These are phyloP conservation scores for Meandrusa payeni DNA, from an alignment of 2,888 invertebrate species.

Conservation along the genomic window DNA sequence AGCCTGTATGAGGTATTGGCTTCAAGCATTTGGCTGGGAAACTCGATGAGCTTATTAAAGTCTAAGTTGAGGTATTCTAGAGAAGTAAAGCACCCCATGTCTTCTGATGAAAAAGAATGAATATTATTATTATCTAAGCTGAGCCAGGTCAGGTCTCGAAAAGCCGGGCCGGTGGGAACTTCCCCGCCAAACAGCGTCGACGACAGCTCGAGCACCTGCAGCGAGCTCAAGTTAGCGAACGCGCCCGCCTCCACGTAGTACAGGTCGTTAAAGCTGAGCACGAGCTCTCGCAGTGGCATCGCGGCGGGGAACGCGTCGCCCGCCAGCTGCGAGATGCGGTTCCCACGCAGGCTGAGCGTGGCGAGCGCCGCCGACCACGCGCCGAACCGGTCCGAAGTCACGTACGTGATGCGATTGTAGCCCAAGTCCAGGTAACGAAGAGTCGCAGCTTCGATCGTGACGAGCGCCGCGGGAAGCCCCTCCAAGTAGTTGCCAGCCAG, in stretches of 20 bases:
- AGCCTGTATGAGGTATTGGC: slow-evolving; percentile 81
- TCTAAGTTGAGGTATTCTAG: slow-evolving; percentile 90
- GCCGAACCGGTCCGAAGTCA: slow-evolving; percentile 84
- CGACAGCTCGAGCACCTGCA: slow-evolving; percentile 90
- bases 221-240: slow-evolving; percentile 84
- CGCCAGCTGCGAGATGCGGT: slow-evolving; percentile 84
- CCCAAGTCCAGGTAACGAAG: slow-evolving; percentile 87
- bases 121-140: slow-evolving; percentile 92
- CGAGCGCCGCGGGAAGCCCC: slow-evolving; percentile 83
- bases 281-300: slow-evolving; percentile 89
- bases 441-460: slow-evolving; percentile 82
- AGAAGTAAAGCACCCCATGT: slow-evolving; percentile 83
- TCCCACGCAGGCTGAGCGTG: slow-evolving; percentile 88
- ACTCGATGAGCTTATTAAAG: slow-evolving; percentile 86
- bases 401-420: slow-evolving; percentile 87
- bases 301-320: slow-evolving; percentile 84
- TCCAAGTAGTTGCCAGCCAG: slow-evolving; percentile 87
- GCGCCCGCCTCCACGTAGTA: slow-evolving; percentile 86
- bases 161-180: slow-evolving; percentile 83
- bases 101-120: slow-evolving; percentile 77
- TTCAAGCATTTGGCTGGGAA: slow-evolving; percentile 78
- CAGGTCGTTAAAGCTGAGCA: slow-evolving; percentile 92
- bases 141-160: slow-evolving; percentile 86
- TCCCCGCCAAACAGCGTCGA: slow-evolving; percentile 87
- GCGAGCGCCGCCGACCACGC: slow-evolving; percentile 87